Conservation (phyloP, 2,888 invertebrate species). For the Temnothorax unifasciatus region DNA sequence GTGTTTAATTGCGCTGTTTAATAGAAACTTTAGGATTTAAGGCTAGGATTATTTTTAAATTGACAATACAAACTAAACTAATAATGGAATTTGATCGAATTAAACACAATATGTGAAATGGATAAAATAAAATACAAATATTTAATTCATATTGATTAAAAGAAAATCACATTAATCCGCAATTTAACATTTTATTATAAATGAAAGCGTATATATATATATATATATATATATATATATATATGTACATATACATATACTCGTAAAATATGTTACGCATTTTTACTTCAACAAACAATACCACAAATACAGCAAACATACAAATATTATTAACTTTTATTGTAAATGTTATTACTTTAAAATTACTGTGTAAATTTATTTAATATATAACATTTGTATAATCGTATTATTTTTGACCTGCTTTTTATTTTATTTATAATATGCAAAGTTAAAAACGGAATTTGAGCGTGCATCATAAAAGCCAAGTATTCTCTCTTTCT, state of each 20-base stretch:
- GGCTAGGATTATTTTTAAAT: neutral
- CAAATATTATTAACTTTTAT: neutral
- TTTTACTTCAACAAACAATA: neutral
- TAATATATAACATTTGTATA: slow-evolving; percentile 12
- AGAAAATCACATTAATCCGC: neutral
- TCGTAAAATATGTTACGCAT: neutral
- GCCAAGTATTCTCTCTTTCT: neutral
- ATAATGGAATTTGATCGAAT: neutral
- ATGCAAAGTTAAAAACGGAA: neutral
- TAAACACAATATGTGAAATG: neutral
- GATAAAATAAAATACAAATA: neutral
- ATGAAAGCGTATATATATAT: neutral
- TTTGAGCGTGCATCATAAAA: slow-evolving; percentile 8
- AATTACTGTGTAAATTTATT: slow-evolving; percentile 4
- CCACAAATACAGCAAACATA: neutral
- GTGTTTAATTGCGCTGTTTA: neutral
- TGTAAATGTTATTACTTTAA: neutral
- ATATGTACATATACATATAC: no score
- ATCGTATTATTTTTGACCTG: slow-evolving; percentile 19
- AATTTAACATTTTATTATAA: neutral
- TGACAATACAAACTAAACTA: neutral
- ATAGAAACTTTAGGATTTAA: neutral
- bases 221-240: no score
- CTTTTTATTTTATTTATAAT: slow-evolving; percentile 30
- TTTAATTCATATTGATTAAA: neutral